Evolutionary conservation across 2,888 invertebrate genomes (phyloP), one percentile per base, ranked within the genome.

Genomic region (Mellilla xanthometata): DNA sequence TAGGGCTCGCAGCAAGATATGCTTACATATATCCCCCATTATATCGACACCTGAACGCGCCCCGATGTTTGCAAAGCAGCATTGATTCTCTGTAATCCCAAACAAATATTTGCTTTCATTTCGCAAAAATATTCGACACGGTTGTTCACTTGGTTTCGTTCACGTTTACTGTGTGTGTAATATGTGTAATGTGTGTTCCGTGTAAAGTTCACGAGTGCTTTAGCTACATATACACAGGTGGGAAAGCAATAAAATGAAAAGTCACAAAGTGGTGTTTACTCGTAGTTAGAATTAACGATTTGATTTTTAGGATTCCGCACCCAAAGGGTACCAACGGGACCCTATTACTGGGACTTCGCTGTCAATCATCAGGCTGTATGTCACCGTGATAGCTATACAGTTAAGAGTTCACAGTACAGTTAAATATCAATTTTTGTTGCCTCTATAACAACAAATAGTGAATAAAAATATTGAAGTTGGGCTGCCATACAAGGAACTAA

Each of bases 21-120:
- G n/a, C 24, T 8, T 24, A 24, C 8, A 22, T 47, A 3, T 35
- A 26, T 27, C 26, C 47, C 48, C 43, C 41, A 44, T 49, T 43
- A 34, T 35, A 41, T 39, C 57, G 53, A 45, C 55, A 54, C 54
- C 57, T 49, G 49, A 62, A 53, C 49, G 49, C 50, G 44, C 29
- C 44, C 24, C 44, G 40, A 35, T 60, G 62, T 66, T 72, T 62
- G 52, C 53, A 39, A 52, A 62, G 59, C 60, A 49, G 54, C 58
- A 63, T 60, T 58, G 68, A 72, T 70, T 65, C 56, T 52, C 51
- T 60, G 47, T 65, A 72, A 74, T 70, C 72, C 75, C 54, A 60
- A 71, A 63, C 67, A 72, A 78, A 77, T 72, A 72, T 76, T 78
- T 56, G 56, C 68, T 58, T 65, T 59, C 43, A 61, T 70, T 68